Base-by-base conservation (phyloP, 2,888 invertebrate genomes). In the Dasypogon diadema region DNA sequence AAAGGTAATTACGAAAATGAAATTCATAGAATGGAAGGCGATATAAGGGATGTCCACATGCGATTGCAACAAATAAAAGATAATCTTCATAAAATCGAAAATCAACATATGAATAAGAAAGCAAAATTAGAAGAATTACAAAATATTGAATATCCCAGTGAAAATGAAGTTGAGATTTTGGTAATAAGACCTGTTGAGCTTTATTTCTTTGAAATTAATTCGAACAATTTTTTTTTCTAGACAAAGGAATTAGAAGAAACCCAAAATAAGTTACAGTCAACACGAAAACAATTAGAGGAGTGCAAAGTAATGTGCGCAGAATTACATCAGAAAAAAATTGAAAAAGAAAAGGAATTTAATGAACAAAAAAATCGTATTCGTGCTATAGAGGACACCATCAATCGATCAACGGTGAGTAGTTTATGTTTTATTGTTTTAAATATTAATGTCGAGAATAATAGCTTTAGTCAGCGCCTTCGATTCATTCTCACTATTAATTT, bases 181-280 rank as follows among this genome's bases (percentile, higher is more conserved):
- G 85, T 84, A 81, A 80, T 80, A 65, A 12, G 3, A 26, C 26
- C 1, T 2, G 8, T n/a, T 14, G 14, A n/a, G n/a, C n/a, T n/a
- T n/a, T n/a, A n/a, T n/a, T n/a, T n/a, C n/a, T n/a, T n/a, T n/a
- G n/a, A 37, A 1, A 1, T n/a, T n/a, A n/a, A n/a, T n/a, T n/a
- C n/a, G n/a, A n/a, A n/a, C n/a, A n/a, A n/a, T n/a, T n/a, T n/a
- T n/a, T n/a, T n/a, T 78, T 82, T 81, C 58, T 79, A 83, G 55
- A 78, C 82, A 78, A 83, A 83, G 2, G 88, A 89, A 79, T 83
- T 89, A 30, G 75, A 80, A 14, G 87, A 87, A 48, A 82, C 85
- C 12, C 85, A 87, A 74, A 37, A 68, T 26, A 75, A 55, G 18
- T 14, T 68, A 0, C 16, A 30, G 8, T 0, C 79, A 78, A 77